Conservation (phyloP, 2,797 vertebrate genomes). For the Chloroceryle amazona region DNA sequence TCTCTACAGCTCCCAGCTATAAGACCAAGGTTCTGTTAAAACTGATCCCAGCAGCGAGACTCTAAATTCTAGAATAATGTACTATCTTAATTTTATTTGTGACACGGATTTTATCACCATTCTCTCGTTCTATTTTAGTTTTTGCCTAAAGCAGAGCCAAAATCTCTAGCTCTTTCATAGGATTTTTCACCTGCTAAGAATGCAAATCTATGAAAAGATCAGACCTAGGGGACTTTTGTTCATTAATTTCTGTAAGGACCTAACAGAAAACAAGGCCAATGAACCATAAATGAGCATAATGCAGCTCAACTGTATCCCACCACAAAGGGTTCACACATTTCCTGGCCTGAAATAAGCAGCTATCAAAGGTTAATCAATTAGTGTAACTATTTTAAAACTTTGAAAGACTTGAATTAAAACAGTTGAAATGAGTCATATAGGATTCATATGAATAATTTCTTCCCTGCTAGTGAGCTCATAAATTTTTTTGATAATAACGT, state of each 20-base stretch:
- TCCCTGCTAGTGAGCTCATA: not conserved
- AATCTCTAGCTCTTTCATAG: not conserved
- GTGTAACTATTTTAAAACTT: not conserved
- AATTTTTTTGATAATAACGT: constrained; percentile 15
- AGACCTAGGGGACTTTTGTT: not conserved
- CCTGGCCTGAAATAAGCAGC: not conserved
- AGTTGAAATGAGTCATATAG: not conserved
- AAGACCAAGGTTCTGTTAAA: not conserved
- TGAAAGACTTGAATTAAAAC: not conserved
- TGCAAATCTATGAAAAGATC: not conserved
- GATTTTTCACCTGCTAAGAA: not conserved
- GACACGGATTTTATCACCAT: not conserved
- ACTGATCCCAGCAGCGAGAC: not conserved
- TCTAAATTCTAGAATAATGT: not conserved
- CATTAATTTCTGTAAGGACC: not conserved
- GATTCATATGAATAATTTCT: constrained; percentile 35
- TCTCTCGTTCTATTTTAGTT: not conserved
- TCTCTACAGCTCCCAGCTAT: not conserved
- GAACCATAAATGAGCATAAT: not conserved
- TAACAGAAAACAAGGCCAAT: not conserved
- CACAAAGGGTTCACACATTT: not conserved
- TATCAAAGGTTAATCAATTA: not conserved
- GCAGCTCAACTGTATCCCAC: not conserved
- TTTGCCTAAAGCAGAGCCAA: not conserved
- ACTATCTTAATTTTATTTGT: not conserved